Evolutionary conservation across 2,888 invertebrate species (phyloP), one percentile per base, ranked within the genome.

Genomic region (Rhingia rostrata): DNA sequence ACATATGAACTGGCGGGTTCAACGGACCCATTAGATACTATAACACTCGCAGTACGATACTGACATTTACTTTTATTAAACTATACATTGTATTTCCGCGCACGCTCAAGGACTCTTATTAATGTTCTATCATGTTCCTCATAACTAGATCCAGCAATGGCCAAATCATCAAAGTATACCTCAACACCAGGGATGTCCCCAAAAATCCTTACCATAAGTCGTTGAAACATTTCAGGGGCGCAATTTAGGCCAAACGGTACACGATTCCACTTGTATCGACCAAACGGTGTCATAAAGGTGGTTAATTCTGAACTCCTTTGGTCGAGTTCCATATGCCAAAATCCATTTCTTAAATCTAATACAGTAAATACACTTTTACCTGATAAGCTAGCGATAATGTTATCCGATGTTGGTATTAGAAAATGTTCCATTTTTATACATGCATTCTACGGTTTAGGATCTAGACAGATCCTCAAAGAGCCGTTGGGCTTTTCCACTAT

Each of bases 371-470:
- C 54, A 5, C n/a, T 51, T 43, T 35, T 81, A 9, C 61, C 58
- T n/a, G 56, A 22, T 22, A 60, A 53, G 4, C 67, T 67, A 3
- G 60, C 51, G 45, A 41, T 58, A 54, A 74, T 86, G 60, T 87
- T 85, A 22, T 88, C 87, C 3, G 87, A 60, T 33, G 88, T 87
- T 33, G 88, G 87, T 82, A 89, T 88, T 30, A 86, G 67, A 75
- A 86, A 88, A 67, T 89, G 86, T 66, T 87, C 86, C 0, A 88
- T 56, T 54, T 87, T 81, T 56, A 89, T 88, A 14, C 84, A 86
- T 6, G 58, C 58, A 75, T 88, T 43, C 12, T n/a, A 12, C 88
- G 87, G 86, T 14, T 86, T 69, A 10, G 84, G 85, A 77, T 86
- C 86, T 10, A 86, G 33, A 45, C 79, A 86, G 41, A 86, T 64